phyloP scores from a whole-genome alignment of 2,888 invertebrate species.

The Cantharis rustica region DNA sequence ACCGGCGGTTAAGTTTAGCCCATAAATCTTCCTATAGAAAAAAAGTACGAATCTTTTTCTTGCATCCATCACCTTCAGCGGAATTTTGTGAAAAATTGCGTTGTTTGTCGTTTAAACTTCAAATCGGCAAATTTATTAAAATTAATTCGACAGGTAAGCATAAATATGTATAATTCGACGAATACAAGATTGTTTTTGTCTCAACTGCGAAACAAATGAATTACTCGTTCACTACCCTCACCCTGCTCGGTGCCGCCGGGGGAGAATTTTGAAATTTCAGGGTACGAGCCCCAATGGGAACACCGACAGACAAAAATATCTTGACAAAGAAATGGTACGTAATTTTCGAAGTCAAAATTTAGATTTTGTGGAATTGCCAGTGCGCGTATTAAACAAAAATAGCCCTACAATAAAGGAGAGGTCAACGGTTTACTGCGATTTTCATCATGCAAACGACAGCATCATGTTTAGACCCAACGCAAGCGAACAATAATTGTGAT shows the following conservation, averaged over 20 bases:
- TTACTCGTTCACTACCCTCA: background rate
- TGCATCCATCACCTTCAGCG: background rate
- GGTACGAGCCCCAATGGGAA: background rate
- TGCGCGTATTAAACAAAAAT: conserved; percentile 4
- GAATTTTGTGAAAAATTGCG: background rate
- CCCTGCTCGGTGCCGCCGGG: background rate
- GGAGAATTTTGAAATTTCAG: too few species aligned
- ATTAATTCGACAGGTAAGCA: background rate
- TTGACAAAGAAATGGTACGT: background rate
- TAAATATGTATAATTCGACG: background rate
- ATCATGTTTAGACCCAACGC: background rate
- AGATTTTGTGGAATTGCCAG: conserved; percentile 17
- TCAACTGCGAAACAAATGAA: background rate
- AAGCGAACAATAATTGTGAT: background rate
- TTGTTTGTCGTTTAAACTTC: background rate
- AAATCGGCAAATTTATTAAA: background rate
- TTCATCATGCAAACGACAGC: background rate
- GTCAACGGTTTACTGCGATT: conserved; percentile 9
- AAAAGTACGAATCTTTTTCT: background rate
- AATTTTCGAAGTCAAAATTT: conserved; percentile 2
- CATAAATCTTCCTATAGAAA: background rate
- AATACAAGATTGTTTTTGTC: background rate
- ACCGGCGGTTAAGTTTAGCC: background rate
- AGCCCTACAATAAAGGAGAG: conserved; percentile 3
- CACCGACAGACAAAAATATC: background rate